Evolutionary conservation across 2,113 vertebrate species (phyloP), one percentile per base, ranked within the genome.

Genomic region (Ceyx cyanopectus): DNA sequence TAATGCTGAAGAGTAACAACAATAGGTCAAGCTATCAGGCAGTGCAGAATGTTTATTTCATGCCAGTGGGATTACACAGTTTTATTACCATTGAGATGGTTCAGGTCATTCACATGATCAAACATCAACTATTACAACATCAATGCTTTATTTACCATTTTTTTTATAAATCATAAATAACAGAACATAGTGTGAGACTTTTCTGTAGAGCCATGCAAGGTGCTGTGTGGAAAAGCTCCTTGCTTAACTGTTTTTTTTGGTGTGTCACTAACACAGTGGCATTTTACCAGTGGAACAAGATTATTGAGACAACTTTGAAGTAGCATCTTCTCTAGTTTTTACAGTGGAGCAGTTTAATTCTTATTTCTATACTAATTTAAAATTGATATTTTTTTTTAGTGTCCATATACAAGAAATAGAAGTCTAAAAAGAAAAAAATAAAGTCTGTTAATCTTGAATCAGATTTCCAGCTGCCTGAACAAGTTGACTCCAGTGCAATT

Each of bases 401-500:
- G 30, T 46, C 11, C 7, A 5, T 46, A 22, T 66, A 26, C 30
- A 45, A 65, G 17, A 89, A 75, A 41, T 27, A 75, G 30, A 24
- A 5, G 4, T 9, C 17, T 70, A 20, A 56, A 81, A 72, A 62
- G 8, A 48, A 69, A 26, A 32, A 48, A 37, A 51, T 65, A 23
- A 50, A 19, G 13, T 22, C 32, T 63, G 21, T 67, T 92, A 60
- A 50, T 92, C 58, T 93, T 87, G 63, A 77, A 70, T 82, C 27
- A 87, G 40, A 82, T 96, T 93, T 92, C 29, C 43, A 82, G 67
- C 72, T 96, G 74, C 61, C 66, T 78, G 74, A 89, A 78, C n/a
- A 87, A 93, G 72, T 93, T 92, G 91, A 75, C 90, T 92, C 85
- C 60, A 74, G 40, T 78, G 53, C 37, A 87, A 21, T 96, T 94